A percentile compares a stretch with the other conserved stretches of the same genome.
phyloP scores from a whole-genome alignment of 2,113 vertebrate genomes.

The Ploceus nigricollis region DNA sequence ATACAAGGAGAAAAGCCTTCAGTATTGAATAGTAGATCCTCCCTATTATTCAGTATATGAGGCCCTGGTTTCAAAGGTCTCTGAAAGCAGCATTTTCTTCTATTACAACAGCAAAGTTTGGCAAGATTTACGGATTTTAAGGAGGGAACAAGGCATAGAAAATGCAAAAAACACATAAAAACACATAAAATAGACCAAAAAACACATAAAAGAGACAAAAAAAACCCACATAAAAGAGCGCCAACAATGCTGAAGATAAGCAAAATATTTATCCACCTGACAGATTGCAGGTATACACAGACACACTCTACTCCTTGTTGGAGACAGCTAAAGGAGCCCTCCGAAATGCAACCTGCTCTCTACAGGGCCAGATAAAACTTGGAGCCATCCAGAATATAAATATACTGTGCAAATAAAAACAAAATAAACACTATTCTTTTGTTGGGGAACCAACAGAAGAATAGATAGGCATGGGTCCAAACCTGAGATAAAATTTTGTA shows the following conservation, averaged over 20 bases:
- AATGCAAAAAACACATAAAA: neutral
- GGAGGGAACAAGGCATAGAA: neutral
- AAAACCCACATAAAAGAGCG: neutral
- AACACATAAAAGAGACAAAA: neutral
- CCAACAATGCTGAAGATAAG: neutral
- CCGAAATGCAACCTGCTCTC: neutral
- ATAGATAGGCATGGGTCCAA: neutral
- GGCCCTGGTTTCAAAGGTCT: neutral
- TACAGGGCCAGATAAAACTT: neutral
- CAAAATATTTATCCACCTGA: neutral
- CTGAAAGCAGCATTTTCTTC: neutral
- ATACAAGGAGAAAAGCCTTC: neutral
- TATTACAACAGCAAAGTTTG: neutral
- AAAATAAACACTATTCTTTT: neutral
- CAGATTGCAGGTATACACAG: neutral
- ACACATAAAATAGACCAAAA: neutral
- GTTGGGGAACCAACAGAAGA: neutral
- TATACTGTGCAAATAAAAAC: neutral
- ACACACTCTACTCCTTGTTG: neutral
- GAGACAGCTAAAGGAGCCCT: neutral
- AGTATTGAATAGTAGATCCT: neutral
- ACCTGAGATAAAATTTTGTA: neutral
- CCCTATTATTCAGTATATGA: rapidly evolving
- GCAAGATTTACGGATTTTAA: neutral
- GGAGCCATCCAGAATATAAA: neutral